Percentiles rank a stretch among this genome's conserved stretches.
phyloP scores from a whole-genome alignment of 53 echinoderm and acorn worm species.

The Astropecten irregularis region DNA sequence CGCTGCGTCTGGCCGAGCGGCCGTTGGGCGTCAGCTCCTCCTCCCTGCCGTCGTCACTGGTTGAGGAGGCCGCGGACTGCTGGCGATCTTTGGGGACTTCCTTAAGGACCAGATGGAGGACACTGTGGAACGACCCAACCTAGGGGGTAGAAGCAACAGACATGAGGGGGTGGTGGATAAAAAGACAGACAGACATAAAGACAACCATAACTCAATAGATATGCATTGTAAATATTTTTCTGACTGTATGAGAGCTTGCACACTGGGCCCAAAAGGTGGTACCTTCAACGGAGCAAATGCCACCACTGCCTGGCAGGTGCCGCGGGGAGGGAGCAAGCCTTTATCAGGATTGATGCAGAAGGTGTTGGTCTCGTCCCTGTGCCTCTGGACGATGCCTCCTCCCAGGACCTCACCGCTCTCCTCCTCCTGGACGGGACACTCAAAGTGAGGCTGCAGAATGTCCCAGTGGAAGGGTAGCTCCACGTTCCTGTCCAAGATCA shows the following conservation, averaged over 20 bases:
- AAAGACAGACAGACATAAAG: no score
- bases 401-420: constrained; percentile 28
- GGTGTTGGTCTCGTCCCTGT: constrained; percentile 53
- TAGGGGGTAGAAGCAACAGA: neutral
- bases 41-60: constrained; percentile 5
- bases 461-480: constrained; percentile 87
- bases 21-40: constrained; percentile 20
- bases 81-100: constrained; percentile 57
- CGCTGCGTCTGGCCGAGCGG: constrained; percentile 24
- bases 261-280: no score
- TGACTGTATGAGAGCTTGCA: no score
- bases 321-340: constrained; percentile 72
- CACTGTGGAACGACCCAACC: constrained; percentile 58
- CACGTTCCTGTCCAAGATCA: constrained; percentile 91
- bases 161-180: neutral
- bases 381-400: constrained; percentile 44
- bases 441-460: constrained; percentile 69
- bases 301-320: constrained; percentile 63
- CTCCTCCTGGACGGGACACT: constrained; percentile 55
- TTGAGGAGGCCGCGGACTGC: constrained; percentile 42
- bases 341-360: constrained; percentile 86
- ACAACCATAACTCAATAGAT: no score
- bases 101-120: constrained; percentile 64
- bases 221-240: no score
- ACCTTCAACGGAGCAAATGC: constrained; percentile 84